Percentiles rank a stretch among this genome's conserved stretches.
Conservation (phyloP, 2,797 vertebrate genomes). For the Diplodus sargus region DNA sequence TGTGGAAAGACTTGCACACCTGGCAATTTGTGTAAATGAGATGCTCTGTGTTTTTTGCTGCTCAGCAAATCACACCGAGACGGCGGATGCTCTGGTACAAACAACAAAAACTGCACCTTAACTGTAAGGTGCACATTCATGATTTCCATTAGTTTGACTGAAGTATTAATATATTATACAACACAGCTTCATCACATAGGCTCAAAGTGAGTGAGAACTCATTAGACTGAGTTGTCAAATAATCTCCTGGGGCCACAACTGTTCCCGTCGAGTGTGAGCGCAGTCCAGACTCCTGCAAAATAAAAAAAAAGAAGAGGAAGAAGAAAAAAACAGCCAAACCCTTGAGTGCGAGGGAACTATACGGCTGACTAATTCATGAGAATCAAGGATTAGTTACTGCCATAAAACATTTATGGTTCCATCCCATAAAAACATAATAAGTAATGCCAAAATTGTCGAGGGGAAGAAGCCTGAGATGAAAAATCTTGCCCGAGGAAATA, state of each 20-base stretch:
- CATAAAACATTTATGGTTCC: constrained; percentile 58
- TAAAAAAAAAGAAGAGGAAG: neutral
- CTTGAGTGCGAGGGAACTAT: constrained; percentile 32
- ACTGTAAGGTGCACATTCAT: constrained; percentile 22
- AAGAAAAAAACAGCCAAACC: too few relatives aligned
- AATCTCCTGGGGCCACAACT: constrained; percentile 40
- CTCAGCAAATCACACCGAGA: constrained; percentile 59
- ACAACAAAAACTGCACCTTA: constrained; percentile 36
- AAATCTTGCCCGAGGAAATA: constrained; percentile 30
- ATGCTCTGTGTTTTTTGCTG: constrained; percentile 32
- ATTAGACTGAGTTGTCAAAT: constrained; percentile 43
- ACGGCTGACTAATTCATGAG: constrained; percentile 68
- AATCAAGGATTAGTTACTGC: constrained; percentile 52
- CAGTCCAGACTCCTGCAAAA: constrained; percentile 22
- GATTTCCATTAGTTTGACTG: constrained; percentile 1
- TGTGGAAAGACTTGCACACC: constrained; percentile 49
- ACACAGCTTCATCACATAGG: constrained; percentile 22
- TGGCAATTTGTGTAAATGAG: constrained; percentile 62
- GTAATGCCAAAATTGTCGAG: constrained; percentile 16
- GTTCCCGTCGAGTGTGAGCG: constrained; percentile 24
- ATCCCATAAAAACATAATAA: constrained; percentile 56
- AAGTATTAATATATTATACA: constrained; percentile 57
- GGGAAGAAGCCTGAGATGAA: constrained; percentile 24
- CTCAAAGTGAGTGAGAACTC: constrained; percentile 28
- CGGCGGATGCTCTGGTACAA: constrained; percentile 32